Evolutionary conservation across 2,113 vertebrate species (phyloP).

Genomic region (Entomyzon cyanotis): DNA sequence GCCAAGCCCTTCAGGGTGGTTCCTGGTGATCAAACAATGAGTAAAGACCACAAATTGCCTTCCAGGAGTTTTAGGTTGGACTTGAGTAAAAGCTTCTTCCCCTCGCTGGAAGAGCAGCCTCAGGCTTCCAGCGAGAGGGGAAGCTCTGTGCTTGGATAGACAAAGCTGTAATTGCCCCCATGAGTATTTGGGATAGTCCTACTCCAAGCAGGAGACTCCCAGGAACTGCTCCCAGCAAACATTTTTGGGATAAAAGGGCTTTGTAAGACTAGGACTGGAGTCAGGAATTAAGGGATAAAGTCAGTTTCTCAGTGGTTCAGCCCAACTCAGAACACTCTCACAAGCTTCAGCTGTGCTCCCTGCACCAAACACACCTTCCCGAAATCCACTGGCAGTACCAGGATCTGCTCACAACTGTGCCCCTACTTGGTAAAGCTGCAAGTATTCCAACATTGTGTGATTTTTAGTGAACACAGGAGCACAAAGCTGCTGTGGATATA

Average conservation of each 20-base stretch:
- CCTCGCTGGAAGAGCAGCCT: not conserved
- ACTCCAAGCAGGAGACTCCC: not conserved
- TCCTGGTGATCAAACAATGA: not conserved
- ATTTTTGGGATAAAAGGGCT: not conserved
- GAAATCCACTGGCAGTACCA: not conserved
- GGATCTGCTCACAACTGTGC: not conserved
- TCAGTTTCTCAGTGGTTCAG: not conserved
- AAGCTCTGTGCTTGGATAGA: not conserved
- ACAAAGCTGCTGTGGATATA: not conserved
- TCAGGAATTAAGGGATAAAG: not conserved
- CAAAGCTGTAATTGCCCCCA: not conserved
- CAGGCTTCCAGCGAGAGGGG: not conserved
- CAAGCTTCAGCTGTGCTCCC: not conserved
- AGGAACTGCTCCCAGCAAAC: not conserved
- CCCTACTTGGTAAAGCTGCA: not conserved
- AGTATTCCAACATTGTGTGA: rapidly evolving
- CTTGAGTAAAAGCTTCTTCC: not conserved
- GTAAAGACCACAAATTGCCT: not conserved
- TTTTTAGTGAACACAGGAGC: not conserved
- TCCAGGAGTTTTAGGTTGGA: not conserved
- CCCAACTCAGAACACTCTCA: not conserved
- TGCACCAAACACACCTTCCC: not conserved
- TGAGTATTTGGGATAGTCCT: not conserved
- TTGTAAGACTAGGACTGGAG: not conserved
- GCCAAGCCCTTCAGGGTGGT: not conserved